Percentiles rank a stretch among this genome's conserved stretches.
Conservation (phyloP, 2,797 vertebrate species). For the Rhincodon typus region DNA sequence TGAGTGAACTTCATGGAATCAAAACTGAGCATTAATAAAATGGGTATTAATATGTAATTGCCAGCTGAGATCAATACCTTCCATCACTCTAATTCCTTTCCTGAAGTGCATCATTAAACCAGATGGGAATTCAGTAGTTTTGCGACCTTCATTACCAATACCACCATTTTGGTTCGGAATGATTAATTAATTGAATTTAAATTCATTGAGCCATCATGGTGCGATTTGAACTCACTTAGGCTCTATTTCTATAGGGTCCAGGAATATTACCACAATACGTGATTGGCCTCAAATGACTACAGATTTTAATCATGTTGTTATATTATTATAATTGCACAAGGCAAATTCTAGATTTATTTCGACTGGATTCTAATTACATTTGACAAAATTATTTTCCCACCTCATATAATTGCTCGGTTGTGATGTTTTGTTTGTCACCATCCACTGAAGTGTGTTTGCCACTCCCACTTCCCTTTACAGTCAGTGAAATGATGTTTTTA, state of each 20-base stretch:
- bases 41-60: too few relatives aligned
- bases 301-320: background rate
- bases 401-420: too few relatives aligned
- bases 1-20: too few relatives aligned
- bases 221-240: background rate
- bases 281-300: background rate
- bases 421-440: too few relatives aligned
- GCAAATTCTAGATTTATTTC: background rate
- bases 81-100: too few relatives aligned
- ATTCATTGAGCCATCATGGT: background rate
- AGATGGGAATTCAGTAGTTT: too few relatives aligned
- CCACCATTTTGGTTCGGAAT: background rate
- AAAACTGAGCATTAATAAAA: too few relatives aligned
- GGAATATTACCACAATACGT: background rate
- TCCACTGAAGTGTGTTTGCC: too few relatives aligned
- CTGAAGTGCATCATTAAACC: too few relatives aligned
- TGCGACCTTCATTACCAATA: too few relatives aligned
- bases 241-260: background rate
- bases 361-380: background rate
- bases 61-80: too few relatives aligned
- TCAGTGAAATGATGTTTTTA: background rate
- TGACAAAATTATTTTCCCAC: background rate
- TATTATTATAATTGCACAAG: background rate
- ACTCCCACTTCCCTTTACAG: too few relatives aligned
- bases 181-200: conserved; percentile 4